Percentiles rank a stretch among this genome's conserved stretches.
These are phyloP conservation scores for Hemicrepidius hirtus DNA, from an alignment of 2,888 invertebrate genomes.

Conservation along the genomic window DNA sequence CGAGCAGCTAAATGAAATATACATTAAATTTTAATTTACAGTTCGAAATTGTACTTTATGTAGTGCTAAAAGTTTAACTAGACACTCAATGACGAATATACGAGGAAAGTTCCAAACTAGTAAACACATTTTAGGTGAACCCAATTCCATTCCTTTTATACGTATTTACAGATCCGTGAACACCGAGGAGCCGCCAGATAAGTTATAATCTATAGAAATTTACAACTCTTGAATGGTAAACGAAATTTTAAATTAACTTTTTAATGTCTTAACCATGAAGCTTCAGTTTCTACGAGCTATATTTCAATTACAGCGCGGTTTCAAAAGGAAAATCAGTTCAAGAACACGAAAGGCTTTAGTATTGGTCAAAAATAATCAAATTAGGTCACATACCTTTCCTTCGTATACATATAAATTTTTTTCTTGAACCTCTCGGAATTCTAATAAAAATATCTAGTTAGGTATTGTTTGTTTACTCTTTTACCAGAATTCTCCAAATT, in stretches of 20 bases:
- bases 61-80: conserved; percentile 53
- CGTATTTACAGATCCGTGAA: conserved; percentile 54
- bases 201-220: conserved; percentile 53
- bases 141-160: conserved; percentile 54
- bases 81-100: conserved; percentile 56
- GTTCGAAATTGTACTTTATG: conserved; percentile 48
- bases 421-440: too few species aligned
- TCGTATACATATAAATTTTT: too few species aligned
- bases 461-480: too few species aligned
- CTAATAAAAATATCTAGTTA: too few species aligned
- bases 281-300: too few species aligned
- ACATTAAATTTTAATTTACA: conserved; percentile 52
- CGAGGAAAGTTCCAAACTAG: conserved; percentile 56
- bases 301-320: too few species aligned
- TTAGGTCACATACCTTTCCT: too few species aligned
- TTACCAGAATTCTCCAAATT: too few species aligned
- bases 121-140: conserved; percentile 57
- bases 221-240: conserved; percentile 48
- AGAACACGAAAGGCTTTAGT: too few species aligned
- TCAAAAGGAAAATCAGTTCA: too few species aligned
- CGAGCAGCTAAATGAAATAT: conserved; percentile 38
- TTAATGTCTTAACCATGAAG: not conserved
- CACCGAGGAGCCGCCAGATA: conserved; percentile 50
- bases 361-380: too few species aligned
- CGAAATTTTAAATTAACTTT: conserved; percentile 52